Percentiles rank a stretch among this genome's conserved stretches.
These are phyloP conservation scores for Psettodes erumei DNA, from an alignment of 2,113 vertebrate genomes.

Conservation along the genomic window DNA sequence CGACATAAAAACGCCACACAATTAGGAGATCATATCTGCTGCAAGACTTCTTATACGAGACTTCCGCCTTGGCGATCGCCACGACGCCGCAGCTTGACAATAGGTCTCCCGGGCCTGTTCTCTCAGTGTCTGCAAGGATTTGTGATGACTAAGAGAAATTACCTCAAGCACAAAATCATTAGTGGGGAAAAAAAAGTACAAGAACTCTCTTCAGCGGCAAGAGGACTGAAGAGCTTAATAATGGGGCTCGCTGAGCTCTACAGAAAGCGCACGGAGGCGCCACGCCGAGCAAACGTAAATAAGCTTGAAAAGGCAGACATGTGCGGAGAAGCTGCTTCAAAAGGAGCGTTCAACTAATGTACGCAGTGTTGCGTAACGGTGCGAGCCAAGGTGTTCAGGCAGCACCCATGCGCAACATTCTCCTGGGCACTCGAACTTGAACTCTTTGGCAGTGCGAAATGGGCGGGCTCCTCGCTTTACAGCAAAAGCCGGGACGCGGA, in stretches of 20 bases:
- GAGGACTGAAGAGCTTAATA: background rate
- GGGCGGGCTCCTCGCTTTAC: constrained; percentile 36
- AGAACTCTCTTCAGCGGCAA: constrained; percentile 16
- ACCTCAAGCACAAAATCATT: constrained; percentile 25
- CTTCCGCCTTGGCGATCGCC: constrained; percentile 12
- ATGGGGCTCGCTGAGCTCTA: background rate
- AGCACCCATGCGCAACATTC: constrained; percentile 61
- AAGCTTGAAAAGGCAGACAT: constrained; percentile 17
- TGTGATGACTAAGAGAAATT: constrained; percentile 21
- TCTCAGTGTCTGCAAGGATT: constrained; percentile 9
- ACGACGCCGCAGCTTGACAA: constrained; percentile 35
- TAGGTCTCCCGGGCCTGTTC: constrained; percentile 1
- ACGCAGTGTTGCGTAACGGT: constrained; percentile 55
- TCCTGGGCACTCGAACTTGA: constrained; percentile 65
- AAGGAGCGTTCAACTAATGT: constrained; percentile 44
- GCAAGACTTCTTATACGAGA: constrained; percentile 14
- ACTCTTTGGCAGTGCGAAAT: constrained; percentile 45
- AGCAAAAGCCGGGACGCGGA: constrained; percentile 24
- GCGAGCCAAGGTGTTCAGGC: constrained; percentile 61
- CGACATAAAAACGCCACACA: constrained; percentile 23
- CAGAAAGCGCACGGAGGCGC: background rate
- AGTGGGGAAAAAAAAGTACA: constrained; percentile 24
- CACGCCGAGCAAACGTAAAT: constrained; percentile 31
- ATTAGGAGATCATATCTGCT: constrained; percentile 42
- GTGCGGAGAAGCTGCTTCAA: constrained; percentile 46